Evolutionary conservation across 2,888 invertebrate genomes (phyloP).

Genomic region (Watsonalla cultraria): DNA sequence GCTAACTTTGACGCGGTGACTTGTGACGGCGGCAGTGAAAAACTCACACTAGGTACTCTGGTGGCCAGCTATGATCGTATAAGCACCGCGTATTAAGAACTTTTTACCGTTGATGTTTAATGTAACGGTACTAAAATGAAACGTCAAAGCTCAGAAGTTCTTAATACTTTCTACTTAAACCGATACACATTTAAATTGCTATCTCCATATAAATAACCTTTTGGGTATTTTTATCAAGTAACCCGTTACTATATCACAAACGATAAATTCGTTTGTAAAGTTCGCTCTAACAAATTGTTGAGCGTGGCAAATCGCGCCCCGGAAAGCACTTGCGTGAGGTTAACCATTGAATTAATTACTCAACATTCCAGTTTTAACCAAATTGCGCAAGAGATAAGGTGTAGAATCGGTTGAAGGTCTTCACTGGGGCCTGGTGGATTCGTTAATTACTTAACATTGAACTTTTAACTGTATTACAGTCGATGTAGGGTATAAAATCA

Average conservation of each 20-base stretch:
- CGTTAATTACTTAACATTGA: conserved; percentile 23
- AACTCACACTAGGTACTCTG: no score
- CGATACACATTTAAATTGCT: no score
- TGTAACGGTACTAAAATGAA: no score
- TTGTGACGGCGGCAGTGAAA: no score
- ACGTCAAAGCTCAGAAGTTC: no score
- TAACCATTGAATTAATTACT: conserved; percentile 33
- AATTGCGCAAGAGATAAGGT: conserved; percentile 16
- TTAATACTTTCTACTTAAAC: no score
- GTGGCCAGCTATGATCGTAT: no score
- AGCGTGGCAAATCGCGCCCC: conserved; percentile 46
- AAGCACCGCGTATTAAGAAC: no score
- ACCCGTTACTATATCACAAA: conserved; percentile 22
- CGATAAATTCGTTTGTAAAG: conserved; percentile 14
- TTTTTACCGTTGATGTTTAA: no score
- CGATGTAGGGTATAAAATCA: conserved; percentile 15
- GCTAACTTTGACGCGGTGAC: no score
- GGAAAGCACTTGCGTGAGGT: conserved; percentile 45
- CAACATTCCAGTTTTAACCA: conserved; percentile 19
- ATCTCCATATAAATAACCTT: no score
- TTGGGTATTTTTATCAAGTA: conserved; percentile 24
- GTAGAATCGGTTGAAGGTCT: conserved; percentile 1
- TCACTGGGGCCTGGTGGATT: conserved; percentile 22
- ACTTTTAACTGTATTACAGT: conserved; percentile 21
- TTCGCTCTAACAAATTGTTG: conserved; percentile 28